Base-by-base conservation (phyloP, 2,888 invertebrate species). In the Drosophila sordidapex region DNA sequence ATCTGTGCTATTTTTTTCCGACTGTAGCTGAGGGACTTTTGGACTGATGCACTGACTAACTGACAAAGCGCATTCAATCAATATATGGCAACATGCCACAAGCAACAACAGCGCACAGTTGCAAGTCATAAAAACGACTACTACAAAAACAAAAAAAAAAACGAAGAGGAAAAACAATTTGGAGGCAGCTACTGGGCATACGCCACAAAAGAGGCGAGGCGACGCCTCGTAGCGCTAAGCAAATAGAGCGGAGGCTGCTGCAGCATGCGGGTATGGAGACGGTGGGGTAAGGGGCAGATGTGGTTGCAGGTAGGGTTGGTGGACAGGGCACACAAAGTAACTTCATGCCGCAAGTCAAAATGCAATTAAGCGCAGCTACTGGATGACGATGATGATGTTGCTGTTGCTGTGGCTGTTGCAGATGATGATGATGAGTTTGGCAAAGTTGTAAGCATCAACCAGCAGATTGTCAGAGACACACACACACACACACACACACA, bases 261-360 rank as follows among this genome's bases (percentile, higher is more conserved):
- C 66, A 59, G 74, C 61, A 69, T 67, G 62, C 58, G 62, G 49
- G 33, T 54, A 70, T 52, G 56, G 72, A 62, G 64, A 63, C 52
- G 76, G 63, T 57, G 27, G 2, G 33, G 46, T 31, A 13, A n/a
- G 15, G 52, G 31, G 46, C 25, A 25, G 25, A 15, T 15, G 8
- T 18, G 38, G 49, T 18, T 52, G 31, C 36, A 38, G 35, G 35
- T 18, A 43, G 64, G 33, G 49, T 40, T 53, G 40, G 54, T 53
- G 49, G 51, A 61, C 52, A 53, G 66, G 72, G 76, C 56, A 70
- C 70, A 84, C 87, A 82, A 89, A 70, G 76, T 79, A 86, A 90
- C 89, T 90, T 88, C 90, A 83, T 87, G 90, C 90, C 90, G 90
- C 90, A 90, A 90, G 89, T 88, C 87, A 86, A 88, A 87, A 87